A percentile compares a stretch with the other conserved stretches of the same genome.
Evolutionary conservation across 2,888 invertebrate genomes (phyloP).

Genomic region (Sminthurides aquaticus): DNA sequence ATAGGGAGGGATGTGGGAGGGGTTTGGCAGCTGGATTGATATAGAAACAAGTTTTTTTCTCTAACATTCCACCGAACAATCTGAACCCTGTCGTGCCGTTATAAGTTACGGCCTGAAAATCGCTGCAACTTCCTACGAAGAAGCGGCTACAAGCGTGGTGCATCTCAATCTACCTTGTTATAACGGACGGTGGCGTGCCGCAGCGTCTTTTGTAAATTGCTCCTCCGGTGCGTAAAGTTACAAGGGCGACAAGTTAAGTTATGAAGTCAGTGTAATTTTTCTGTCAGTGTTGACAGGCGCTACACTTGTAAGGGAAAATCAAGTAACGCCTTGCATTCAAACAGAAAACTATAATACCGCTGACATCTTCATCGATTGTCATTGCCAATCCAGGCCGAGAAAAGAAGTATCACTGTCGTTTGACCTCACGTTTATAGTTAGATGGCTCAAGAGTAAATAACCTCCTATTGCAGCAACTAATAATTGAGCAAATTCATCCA

Average conservation of each 20-base stretch:
- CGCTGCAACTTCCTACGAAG: neutral
- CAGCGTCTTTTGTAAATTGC: neutral
- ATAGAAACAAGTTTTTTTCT: neutral
- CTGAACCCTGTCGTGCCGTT: neutral
- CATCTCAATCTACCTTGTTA: neutral
- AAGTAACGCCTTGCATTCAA: no score
- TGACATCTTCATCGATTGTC: no score
- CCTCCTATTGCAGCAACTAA: no score
- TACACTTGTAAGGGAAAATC: neutral
- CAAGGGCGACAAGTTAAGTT: neutral
- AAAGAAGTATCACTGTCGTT: no score
- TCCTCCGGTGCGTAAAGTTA: neutral
- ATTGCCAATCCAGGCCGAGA: no score
- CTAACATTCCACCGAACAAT: neutral
- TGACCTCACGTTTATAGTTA: no score
- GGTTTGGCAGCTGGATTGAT: neutral
- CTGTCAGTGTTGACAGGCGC: neutral
- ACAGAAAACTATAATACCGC: no score
- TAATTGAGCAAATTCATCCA: no score
- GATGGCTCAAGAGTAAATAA: no score
- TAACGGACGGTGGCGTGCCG: no score
- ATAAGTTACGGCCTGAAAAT: neutral
- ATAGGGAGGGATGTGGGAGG: neutral
- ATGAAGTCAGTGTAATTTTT: neutral
- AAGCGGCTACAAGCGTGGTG: neutral